These are phyloP conservation scores for Microplitis mediator DNA, from an alignment of 1,140 invertebrate genomes.

Conservation along the genomic window DNA sequence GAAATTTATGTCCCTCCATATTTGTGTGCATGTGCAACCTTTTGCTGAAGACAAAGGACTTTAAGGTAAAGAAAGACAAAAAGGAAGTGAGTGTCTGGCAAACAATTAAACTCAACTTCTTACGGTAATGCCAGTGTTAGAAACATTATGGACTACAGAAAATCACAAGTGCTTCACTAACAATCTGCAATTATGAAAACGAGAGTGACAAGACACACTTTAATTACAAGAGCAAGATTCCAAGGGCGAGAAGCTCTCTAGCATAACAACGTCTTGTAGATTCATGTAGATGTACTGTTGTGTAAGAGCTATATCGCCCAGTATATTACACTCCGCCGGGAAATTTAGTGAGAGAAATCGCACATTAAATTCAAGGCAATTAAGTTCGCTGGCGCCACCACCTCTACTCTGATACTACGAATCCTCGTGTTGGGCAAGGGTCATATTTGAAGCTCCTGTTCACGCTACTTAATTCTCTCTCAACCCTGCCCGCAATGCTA, in stretches of 20 bases:
- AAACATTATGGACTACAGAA: not conserved
- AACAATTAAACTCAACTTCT: not conserved
- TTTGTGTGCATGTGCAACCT: too few species aligned
- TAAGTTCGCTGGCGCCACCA: not conserved
- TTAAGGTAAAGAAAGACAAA: too few species aligned
- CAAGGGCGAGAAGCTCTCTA: too few species aligned
- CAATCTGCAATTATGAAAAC: slow-evolving; percentile 42
- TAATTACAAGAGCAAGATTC: slow-evolving; percentile 25
- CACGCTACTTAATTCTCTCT: too few species aligned
- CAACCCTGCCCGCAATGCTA: not conserved
- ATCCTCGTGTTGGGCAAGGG: not conserved
- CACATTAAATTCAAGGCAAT: not conserved
- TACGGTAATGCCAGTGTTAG: not conserved
- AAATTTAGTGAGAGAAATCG: slow-evolving; percentile 3
- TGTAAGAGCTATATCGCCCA: too few species aligned
- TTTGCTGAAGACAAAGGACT: not conserved
- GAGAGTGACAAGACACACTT: slow-evolving; percentile 40
- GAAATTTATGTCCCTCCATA: too few species aligned
- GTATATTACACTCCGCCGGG: slow-evolving; percentile 13
- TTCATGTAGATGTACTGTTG: not conserved
- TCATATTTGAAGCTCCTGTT: not conserved
- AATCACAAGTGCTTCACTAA: slow-evolving; percentile 27
- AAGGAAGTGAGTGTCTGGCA: too few species aligned
- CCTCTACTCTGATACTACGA: too few species aligned
- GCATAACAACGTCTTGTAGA: not conserved